phyloP scores from a whole-genome alignment of 2,113 vertebrate genomes.

The Malurus elegans region DNA sequence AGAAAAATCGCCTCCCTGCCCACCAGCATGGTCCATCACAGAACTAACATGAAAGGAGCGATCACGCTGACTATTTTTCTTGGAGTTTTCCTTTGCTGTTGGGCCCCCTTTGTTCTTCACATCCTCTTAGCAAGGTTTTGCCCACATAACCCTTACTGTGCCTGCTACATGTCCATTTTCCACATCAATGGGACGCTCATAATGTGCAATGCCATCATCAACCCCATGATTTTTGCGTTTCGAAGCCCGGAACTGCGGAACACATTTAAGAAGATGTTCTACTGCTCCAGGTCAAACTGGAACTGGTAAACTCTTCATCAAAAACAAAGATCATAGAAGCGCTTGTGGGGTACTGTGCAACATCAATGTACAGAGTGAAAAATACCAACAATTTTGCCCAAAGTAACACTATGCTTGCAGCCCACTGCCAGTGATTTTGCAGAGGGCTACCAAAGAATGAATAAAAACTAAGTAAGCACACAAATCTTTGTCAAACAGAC shows the following conservation, averaged over 20 bases:
- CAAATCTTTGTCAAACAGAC: not conserved
- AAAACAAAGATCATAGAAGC: not conserved
- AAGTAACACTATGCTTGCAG: not conserved
- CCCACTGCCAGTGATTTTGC: not conserved
- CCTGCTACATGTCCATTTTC: slow-evolving; percentile 91
- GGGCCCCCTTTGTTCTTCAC: slow-evolving; percentile 91
- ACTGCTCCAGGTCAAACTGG: slow-evolving; percentile 56
- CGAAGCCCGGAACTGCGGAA: slow-evolving; percentile 84
- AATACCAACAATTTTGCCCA: not conserved
- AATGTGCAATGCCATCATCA: slow-evolving; percentile 89
- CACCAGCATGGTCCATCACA: slow-evolving; percentile 49
- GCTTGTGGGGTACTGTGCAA: not conserved
- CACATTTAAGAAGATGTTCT: slow-evolving; percentile 86
- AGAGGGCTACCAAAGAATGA: not conserved
- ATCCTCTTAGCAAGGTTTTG: slow-evolving; percentile 87
- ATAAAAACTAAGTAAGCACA: not conserved
- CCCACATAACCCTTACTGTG: slow-evolving; percentile 89
- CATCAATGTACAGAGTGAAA: not conserved
- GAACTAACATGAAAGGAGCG: slow-evolving; percentile 82
- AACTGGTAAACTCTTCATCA: not conserved
- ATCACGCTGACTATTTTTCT: slow-evolving; percentile 90
- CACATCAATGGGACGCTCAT: slow-evolving; percentile 86
- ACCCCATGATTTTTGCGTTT: slow-evolving; percentile 95
- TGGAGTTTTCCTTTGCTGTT: slow-evolving; percentile 90
- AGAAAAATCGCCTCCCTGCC: slow-evolving; percentile 80